Conservation (phyloP, 1,140 invertebrate genomes). For the Ceratoteleas bidentatus region DNA sequence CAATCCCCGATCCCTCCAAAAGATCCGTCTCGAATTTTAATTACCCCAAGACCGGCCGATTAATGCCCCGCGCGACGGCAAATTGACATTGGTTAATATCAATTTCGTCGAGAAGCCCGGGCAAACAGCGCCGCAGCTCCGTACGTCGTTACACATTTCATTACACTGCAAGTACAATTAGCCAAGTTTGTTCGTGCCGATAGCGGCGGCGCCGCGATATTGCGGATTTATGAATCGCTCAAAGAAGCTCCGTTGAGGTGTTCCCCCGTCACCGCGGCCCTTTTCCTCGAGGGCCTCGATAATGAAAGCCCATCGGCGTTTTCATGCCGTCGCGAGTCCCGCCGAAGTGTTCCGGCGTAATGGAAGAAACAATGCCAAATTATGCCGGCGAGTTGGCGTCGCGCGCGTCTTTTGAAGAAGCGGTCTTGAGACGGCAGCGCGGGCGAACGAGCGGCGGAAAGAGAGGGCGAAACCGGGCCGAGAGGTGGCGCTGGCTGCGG, state of each 20-base stretch:
- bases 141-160: constrained; percentile 36
- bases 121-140: constrained; percentile 48
- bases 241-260: constrained; percentile 39
- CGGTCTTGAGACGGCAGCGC: constrained; percentile 37
- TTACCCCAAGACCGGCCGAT: constrained; percentile 41
- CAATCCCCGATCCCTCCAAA: neutral
- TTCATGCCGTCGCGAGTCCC: constrained; percentile 19
- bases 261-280: neutral
- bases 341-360: constrained; percentile 34
- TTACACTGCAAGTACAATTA: constrained; percentile 52
- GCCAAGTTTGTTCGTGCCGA: constrained; percentile 50
- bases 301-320: constrained; percentile 45
- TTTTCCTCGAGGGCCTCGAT: constrained; percentile 28
- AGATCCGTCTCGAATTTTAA: constrained; percentile 37
- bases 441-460: no score
- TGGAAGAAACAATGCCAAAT: constrained; percentile 67
- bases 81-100: constrained; percentile 64
- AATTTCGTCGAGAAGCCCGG: constrained; percentile 58
- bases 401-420: constrained; percentile 48
- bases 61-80: constrained; percentile 57
- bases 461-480: neutral
- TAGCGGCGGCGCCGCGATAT: constrained; percentile 30
- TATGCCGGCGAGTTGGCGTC: constrained; percentile 51
- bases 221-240: constrained; percentile 55
- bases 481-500: constrained; percentile 41